These are phyloP conservation scores for Crossocerus cetratus DNA, from an alignment of 2,888 invertebrate genomes.

Conservation along the genomic window DNA sequence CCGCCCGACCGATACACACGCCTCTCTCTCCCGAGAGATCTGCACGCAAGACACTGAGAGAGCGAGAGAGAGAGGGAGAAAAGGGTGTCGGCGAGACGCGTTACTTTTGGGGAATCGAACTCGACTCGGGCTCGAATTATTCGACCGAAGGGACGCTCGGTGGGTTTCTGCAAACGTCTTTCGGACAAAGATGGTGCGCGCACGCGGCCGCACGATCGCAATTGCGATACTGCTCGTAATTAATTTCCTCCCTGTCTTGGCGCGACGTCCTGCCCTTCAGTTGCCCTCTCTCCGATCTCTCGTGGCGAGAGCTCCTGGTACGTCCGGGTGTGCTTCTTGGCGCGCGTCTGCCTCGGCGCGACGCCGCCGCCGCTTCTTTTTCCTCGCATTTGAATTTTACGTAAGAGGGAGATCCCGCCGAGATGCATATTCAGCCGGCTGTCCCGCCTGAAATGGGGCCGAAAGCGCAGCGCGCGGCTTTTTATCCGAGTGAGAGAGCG, in stretches of 20 bases:
- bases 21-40: background rate
- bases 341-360: background rate
- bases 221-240: conserved; percentile 15
- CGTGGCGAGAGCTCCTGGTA: background rate
- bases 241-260: conserved; percentile 11
- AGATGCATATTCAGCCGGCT: too few species aligned
- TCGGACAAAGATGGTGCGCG: background rate
- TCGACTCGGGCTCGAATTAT: too few species aligned
- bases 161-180: too few species aligned
- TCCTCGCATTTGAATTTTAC: background rate
- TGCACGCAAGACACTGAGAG: too few species aligned
- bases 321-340: background rate
- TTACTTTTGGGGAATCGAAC: too few species aligned
- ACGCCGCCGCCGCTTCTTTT: background rate
- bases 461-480: too few species aligned
- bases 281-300: background rate
- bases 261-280: conserved; percentile 4
- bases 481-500: too few species aligned
- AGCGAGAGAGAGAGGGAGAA: too few species aligned
- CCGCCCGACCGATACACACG: background rate
- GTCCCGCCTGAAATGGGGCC: too few species aligned
- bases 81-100: too few species aligned
- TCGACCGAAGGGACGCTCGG: too few species aligned
- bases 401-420: background rate
- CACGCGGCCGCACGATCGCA: conserved; percentile 12